These are phyloP conservation scores for Atta cephalotes DNA, from an alignment of 1,140 invertebrate species.

Conservation along the genomic window DNA sequence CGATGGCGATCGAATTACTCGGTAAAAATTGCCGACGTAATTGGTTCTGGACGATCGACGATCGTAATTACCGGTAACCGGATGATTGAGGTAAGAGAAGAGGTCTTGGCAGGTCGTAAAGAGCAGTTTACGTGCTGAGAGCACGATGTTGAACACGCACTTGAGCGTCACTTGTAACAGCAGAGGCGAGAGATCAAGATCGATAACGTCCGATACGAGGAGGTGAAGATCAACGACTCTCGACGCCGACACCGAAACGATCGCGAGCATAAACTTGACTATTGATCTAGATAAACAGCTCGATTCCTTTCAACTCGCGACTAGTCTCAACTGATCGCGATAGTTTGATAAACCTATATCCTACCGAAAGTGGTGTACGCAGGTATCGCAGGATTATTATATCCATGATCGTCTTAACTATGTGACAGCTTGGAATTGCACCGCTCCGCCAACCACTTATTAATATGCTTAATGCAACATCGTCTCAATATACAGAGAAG, in stretches of 20 bases:
- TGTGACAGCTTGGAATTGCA: conserved; percentile 41
- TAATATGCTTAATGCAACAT: conserved; percentile 44
- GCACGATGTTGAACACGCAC: conserved; percentile 60
- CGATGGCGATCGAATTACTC: conserved; percentile 70
- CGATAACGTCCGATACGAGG: conserved; percentile 52
- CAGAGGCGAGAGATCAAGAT: conserved; percentile 52
- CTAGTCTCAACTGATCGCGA: conserved; percentile 13
- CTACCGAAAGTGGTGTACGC: conserved; percentile 32
- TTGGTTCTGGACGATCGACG: conserved; percentile 78
- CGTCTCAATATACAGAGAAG: background rate
- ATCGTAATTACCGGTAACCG: conserved; percentile 79
- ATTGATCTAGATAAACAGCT: conserved; percentile 59
- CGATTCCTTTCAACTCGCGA: conserved; percentile 35
- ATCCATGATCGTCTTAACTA: conserved; percentile 50
- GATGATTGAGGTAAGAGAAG: conserved; percentile 72
- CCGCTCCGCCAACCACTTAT: conserved; percentile 22
- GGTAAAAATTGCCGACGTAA: conserved; percentile 77
- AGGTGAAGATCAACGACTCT: conserved; percentile 61
- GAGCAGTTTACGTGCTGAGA: conserved; percentile 77
- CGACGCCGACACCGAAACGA: conserved; percentile 46
- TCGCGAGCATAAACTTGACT: conserved; percentile 37
- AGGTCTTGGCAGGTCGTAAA: conserved; percentile 80
- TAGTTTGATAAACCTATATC: conserved; percentile 19
- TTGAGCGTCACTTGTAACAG: conserved; percentile 28
- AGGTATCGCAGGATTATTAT: conserved; percentile 28